These are phyloP conservation scores for Dolomedes plantarius DNA, from an alignment of 2,888 invertebrate genomes.

Conservation along the genomic window DNA sequence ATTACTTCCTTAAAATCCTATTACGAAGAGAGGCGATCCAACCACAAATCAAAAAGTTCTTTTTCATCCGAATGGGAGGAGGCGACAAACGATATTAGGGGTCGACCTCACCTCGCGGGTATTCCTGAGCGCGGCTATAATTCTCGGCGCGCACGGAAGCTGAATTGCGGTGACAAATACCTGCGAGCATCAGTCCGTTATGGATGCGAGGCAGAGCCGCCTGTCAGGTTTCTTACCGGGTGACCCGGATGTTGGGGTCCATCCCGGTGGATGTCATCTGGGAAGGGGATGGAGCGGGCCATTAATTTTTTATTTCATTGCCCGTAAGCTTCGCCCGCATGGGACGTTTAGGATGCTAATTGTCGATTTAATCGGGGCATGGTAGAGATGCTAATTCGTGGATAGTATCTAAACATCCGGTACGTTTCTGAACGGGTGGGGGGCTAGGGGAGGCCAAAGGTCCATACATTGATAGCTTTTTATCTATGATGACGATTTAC, in stretches of 20 bases:
- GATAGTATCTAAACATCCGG: constrained; percentile 10
- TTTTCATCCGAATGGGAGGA: not conserved
- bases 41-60: constrained; percentile 1
- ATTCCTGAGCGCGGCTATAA: not conserved
- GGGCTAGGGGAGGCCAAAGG: not conserved
- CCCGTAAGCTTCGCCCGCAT: constrained; percentile 19
- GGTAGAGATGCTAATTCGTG: constrained; percentile 56
- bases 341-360: constrained; percentile 47
- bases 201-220: constrained; percentile 42
- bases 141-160: constrained; percentile 53
- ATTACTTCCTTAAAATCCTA: constrained; percentile 3
- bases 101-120: constrained; percentile 8
- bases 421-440: not conserved
- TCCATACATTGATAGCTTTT: not conserved
- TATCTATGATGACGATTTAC: not conserved
- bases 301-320: constrained; percentile 57
- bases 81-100: constrained; percentile 30
- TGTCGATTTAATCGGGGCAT: constrained; percentile 44
- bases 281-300: constrained; percentile 11
- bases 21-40: not conserved
- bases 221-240: constrained; percentile 7
- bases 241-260: constrained; percentile 49
- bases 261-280: constrained; percentile 11
- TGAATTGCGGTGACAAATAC: constrained; percentile 46
- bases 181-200: constrained; percentile 36